These are phyloP conservation scores for Aphis craccivora DNA, from an alignment of 1,140 invertebrate genomes.

Conservation along the genomic window DNA sequence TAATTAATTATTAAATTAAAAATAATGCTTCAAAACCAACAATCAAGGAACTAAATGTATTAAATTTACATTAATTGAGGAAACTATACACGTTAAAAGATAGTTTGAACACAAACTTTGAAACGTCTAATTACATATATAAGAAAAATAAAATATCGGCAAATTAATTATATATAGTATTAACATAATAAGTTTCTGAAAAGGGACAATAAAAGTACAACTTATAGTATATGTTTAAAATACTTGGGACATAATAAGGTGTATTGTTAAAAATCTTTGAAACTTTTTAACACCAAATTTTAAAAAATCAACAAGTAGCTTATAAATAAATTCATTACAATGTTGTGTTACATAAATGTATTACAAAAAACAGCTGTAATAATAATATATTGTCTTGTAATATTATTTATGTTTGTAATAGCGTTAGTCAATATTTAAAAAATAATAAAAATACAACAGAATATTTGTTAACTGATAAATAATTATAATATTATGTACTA, in stretches of 20 bases:
- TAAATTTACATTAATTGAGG: neutral
- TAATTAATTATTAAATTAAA: neutral
- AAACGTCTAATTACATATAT: neutral
- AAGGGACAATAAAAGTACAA: neutral
- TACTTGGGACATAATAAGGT: neutral
- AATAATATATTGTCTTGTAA: conserved; percentile 12
- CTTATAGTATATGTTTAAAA: neutral
- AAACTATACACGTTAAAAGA: neutral
- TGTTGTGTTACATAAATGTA: neutral
- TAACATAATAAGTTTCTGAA: neutral
- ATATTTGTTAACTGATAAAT: neutral
- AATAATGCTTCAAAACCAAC: neutral
- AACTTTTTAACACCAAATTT: neutral
- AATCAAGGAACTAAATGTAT: neutral
- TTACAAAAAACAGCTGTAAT: neutral
- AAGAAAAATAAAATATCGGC: neutral
- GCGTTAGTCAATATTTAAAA: neutral
- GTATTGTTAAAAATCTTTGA: neutral
- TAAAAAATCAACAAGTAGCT: neutral
- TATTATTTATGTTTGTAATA: conserved; percentile 23
- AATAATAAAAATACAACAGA: neutral
- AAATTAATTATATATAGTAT: conserved; percentile 29
- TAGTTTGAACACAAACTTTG: neutral
- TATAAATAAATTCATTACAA: neutral
- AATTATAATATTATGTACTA: neutral